These are phyloP conservation scores for Cyphomyrmex costatus DNA, from an alignment of 1,140 invertebrate species.

Conservation along the genomic window DNA sequence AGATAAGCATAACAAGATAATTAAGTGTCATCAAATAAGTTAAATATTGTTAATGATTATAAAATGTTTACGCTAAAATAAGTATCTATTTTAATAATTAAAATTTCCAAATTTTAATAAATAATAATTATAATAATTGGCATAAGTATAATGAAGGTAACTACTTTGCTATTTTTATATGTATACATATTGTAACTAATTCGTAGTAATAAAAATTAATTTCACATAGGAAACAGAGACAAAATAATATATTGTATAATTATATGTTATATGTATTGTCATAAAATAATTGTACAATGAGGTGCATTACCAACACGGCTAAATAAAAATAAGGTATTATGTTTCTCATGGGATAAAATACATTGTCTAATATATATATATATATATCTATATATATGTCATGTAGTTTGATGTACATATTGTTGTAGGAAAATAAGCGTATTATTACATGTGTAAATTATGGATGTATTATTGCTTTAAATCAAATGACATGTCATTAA, in stretches of 20 bases:
- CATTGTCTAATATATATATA: neutral
- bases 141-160: neutral
- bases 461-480: neutral
- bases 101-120: neutral
- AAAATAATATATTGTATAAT: conserved; percentile 1
- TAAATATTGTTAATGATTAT: neutral
- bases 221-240: neutral
- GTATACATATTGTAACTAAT: neutral
- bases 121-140: neutral
- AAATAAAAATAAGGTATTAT: conserved; percentile 28
- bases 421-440: neutral
- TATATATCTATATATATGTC: neutral
- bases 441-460: conserved; percentile 11
- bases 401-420: conserved; percentile 2
- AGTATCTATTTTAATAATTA: neutral
- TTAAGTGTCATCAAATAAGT: neutral
- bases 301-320: neutral
- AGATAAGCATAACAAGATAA: neutral
- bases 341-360: neutral
- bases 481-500: conserved; percentile 34
- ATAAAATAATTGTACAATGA: conserved; percentile 26
- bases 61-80: neutral
- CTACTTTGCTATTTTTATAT: neutral
- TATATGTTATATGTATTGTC: too few species aligned
- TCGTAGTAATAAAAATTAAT: neutral